Percentiles rank a stretch among this genome's conserved stretches.
Evolutionary conservation across 2,888 invertebrate species (phyloP).

Genomic region (Gortyna flavago): DNA sequence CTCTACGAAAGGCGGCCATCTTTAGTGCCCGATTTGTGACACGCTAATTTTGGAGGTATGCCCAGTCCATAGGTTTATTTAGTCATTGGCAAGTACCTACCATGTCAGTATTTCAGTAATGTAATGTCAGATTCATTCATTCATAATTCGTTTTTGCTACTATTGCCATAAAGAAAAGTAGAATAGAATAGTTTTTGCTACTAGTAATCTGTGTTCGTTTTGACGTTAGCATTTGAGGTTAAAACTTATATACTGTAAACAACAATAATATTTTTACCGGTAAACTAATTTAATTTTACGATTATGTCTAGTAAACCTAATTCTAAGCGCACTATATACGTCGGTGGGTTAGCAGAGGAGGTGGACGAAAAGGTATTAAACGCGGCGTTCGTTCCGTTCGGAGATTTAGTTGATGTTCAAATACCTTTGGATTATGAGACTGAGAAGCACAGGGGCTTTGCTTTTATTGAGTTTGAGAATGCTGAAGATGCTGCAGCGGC

Average conservation of each 20-base stretch:
- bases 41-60: too few relatives aligned
- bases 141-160: neutral
- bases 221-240: conserved; percentile 54
- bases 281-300: neutral
- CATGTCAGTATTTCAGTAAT: too few relatives aligned
- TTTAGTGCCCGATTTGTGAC: too few relatives aligned
- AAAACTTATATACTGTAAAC: too few relatives aligned
- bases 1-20: too few relatives aligned
- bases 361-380: conserved; percentile 98
- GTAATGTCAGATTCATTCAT: conserved; percentile 16
- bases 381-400: conserved; percentile 99
- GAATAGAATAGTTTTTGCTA: too few relatives aligned
- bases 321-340: conserved; percentile 95
- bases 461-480: conserved; percentile 99
- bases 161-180: too few relatives aligned
- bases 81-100: neutral
- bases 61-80: too few relatives aligned
- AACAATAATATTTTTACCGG: conserved; percentile 49
- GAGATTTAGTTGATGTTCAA: conserved; percentile 99
- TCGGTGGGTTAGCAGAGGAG: conserved; percentile 97
- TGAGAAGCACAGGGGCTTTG: conserved; percentile 99
- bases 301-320: conserved; percentile 90
- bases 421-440: conserved; percentile 99
- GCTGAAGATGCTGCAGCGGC: conserved; percentile 99
- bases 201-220: too few relatives aligned